Evolutionary conservation across 2,888 invertebrate species (phyloP), one percentile per base, ranked within the genome.

Genomic region (Mellilla xanthometata): DNA sequence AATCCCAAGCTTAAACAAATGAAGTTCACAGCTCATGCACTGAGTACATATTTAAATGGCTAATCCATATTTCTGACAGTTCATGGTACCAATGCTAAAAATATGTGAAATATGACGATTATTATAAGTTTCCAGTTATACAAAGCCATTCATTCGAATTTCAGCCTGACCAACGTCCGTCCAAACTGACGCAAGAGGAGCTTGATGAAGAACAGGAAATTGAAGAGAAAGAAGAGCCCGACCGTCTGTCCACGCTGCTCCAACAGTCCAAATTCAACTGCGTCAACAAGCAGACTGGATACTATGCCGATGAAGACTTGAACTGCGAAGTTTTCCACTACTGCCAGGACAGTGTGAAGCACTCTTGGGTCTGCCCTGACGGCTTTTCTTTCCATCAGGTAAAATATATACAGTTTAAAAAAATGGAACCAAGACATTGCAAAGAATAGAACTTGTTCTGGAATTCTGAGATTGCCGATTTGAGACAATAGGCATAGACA

Each of bases 241-340:
- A 97, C 82, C 93, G 96, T 60, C 91, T 97, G 10, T 93, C 94
- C 8, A 80, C 93, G 28, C 90, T 97, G 34, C 90, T 97, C 48
- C 95, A 94, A 39, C 94, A 96, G 76, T 96, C 96, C 49, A 95
- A 95, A 75, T 97, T 97, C 79, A 92, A 93, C 68, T 97, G 97
- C 76, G 91, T 91, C 26, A 92, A 92, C 64, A 95, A 94, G 71
- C 95, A 95, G 71, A 95, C 95, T 7, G 97, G 97, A 5, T 97
- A 97, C 84, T 97, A 97, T 72, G 97, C 97, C 13, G 97, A 97
- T 69, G 95, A 96, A 66, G 95, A 95, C 30, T 91, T 97, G 12
- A 93, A 93, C 65, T 97, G 97, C 70, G 97, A 97, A 81, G 96
- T 97, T 26, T 97, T 97, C 92, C 97, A 97, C 74, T 97, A 97